Evolutionary conservation across 2,113 vertebrate species (phyloP), one percentile per base, ranked within the genome.

Genomic region (Dicerorhinus sumatrensis): DNA sequence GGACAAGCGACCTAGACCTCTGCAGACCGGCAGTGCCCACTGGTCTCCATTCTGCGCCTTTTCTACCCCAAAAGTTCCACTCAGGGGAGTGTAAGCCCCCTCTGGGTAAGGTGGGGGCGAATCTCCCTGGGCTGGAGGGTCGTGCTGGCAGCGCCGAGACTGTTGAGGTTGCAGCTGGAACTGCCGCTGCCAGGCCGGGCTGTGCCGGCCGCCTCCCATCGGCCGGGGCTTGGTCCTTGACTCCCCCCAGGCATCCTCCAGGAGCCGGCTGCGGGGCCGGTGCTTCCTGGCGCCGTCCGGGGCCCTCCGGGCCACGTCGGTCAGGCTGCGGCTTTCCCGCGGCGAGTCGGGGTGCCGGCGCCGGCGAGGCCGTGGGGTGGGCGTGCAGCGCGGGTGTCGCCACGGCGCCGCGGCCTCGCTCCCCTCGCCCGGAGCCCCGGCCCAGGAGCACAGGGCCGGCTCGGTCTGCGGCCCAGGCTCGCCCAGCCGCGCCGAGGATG

Each of bases 381-480:
- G 63, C 1, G 72, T 60, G 31, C 25, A 27, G 58, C 36, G 20
- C 2, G 1, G n/a, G 17, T 33, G 62, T 18, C 17, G 29, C 95
- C 85, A 70, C 73, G 60, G 20, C 0, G 65, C 76, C 6, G 97
- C 86, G 85, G 96, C 90, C 96, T 97, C 97, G 96, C 97, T 97
- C 98, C 96, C 89, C 92, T 92, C 97, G 96, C 97, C 96, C 97
- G 97, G 56, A 92, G 95, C 60, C 92, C 76, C 16, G 97, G 98
- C 39, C 95, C 96, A 97, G 79, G 90, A 95, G 91, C n/a, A 98
- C 90, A 82, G 93, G 97, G 97, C 10, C 83, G 91, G 69, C 97
- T 98, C 82, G 1, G n/a, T 7, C 9, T 51, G 14, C 7, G 48
- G 58, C 60, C 85, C 39, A 6, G 58, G 65, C 62, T 42, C 8